Conservation (phyloP, 2,113 vertebrate genomes). For the Cricetomys ansorgei region DNA sequence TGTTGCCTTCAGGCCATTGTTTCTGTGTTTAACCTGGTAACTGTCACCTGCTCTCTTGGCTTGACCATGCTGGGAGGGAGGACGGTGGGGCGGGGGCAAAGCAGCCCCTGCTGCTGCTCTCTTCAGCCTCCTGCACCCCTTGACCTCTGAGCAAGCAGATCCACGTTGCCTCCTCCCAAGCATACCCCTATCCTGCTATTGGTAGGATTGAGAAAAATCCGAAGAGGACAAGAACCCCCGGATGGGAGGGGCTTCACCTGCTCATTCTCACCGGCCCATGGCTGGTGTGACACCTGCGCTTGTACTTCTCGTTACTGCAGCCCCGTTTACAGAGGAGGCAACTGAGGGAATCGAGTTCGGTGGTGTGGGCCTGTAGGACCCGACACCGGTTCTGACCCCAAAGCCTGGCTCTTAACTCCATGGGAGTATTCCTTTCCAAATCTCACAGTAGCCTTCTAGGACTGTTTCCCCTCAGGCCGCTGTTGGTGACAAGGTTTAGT, state of each 20-base stretch:
- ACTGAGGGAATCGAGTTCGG: not conserved
- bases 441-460: accelerated
- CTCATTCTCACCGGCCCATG: accelerated
- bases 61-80: not conserved
- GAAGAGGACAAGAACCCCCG: not conserved
- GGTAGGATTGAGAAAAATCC: not conserved
- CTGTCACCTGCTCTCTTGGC: too few species aligned
- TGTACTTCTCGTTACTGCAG: accelerated
- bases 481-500: accelerated
- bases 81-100: too few species aligned
- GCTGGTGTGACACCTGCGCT: too few species aligned
- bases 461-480: accelerated
- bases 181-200: not conserved
- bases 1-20: not conserved
- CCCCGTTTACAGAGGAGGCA: not conserved
- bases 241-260: accelerated
- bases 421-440: accelerated
- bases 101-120: accelerated
- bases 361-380: accelerated
- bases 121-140: not conserved
- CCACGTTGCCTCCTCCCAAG: accelerated
- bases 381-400: not conserved
- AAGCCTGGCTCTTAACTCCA: not conserved
- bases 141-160: not conserved
- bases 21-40: not conserved